Percentiles rank a stretch among this genome's conserved stretches.
phyloP scores from a whole-genome alignment of 2,113 vertebrate species.

The Limnothrissa miodon region DNA sequence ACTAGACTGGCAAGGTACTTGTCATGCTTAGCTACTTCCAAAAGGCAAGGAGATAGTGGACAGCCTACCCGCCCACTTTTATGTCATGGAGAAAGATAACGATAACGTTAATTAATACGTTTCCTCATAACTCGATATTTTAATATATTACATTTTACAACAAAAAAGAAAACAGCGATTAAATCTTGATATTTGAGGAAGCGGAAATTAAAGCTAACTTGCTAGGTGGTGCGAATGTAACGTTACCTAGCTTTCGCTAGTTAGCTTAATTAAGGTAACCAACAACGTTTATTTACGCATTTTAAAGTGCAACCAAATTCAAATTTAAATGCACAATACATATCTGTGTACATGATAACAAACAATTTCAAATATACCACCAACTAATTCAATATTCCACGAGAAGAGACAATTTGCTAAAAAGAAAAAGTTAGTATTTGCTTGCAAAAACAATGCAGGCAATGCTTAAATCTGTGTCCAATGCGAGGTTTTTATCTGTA shows the following conservation, averaged over 20 bases:
- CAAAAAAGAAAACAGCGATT: background rate
- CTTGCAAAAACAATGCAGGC: background rate
- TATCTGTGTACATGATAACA: background rate
- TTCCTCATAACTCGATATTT: background rate
- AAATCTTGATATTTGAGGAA: background rate
- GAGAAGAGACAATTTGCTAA: background rate
- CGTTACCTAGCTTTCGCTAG: background rate
- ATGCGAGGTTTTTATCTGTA: background rate
- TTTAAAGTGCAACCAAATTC: background rate
- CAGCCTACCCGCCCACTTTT: conserved; percentile 46
- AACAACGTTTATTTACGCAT: background rate
- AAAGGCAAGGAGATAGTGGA: conserved; percentile 49
- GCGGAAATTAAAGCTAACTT: conserved; percentile 10
- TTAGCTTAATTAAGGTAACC: conserved; percentile 13
- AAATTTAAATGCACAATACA: background rate
- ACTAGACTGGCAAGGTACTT: conserved; percentile 33
- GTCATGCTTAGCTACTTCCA: conserved; percentile 47
- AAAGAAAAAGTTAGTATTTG: background rate
- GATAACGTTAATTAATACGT: background rate
- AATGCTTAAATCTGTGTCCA: background rate
- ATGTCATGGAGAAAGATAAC: background rate
- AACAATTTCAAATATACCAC: background rate
- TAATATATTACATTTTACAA: background rate
- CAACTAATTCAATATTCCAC: background rate
- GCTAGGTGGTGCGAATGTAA: background rate